Percentiles rank a stretch among this genome's conserved stretches.
Conservation (phyloP, 2,113 vertebrate species). For the Puffinus mauretanicus region DNA sequence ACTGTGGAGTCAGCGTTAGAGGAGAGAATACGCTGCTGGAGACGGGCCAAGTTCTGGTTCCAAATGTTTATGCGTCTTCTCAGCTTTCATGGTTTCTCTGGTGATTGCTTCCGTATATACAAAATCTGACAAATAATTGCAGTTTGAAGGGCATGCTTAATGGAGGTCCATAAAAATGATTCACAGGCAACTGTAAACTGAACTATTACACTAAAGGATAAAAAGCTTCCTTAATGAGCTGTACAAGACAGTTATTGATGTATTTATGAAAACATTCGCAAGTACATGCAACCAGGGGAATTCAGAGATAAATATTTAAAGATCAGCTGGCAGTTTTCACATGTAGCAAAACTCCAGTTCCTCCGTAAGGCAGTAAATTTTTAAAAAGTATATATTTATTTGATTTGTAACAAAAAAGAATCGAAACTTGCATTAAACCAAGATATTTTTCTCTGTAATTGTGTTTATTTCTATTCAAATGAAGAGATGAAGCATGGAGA, state of each 20-base stretch:
- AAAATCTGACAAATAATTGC: conserved; percentile 65
- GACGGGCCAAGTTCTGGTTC: background rate
- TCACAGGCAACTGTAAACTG: conserved; percentile 62
- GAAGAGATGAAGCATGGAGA: conserved; percentile 18
- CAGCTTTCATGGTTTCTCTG: conserved; percentile 31
- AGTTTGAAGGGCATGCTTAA: conserved; percentile 68
- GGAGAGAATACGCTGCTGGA: background rate
- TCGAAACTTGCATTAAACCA: background rate
- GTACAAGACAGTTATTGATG: conserved; percentile 72
- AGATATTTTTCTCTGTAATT: background rate
- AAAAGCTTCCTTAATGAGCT: conserved; percentile 73
- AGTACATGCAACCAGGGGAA: conserved; percentile 61
- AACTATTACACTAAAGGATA: conserved; percentile 68
- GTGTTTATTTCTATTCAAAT: background rate
- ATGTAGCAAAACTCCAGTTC: background rate
- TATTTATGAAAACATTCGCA: conserved; percentile 72
- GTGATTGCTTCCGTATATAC: conserved; percentile 45
- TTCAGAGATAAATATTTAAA: conserved; percentile 71
- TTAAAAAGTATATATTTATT: background rate
- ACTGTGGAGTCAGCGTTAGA: background rate
- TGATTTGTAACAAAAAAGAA: conserved; percentile 16
- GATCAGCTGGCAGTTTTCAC: conserved; percentile 19
- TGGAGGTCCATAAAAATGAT: conserved; percentile 69
- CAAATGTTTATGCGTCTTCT: conserved; percentile 34
- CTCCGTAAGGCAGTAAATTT: background rate